Evolutionary conservation across 2,888 invertebrate genomes (phyloP), one percentile per base, ranked within the genome.

Genomic region (Formica aserva): DNA sequence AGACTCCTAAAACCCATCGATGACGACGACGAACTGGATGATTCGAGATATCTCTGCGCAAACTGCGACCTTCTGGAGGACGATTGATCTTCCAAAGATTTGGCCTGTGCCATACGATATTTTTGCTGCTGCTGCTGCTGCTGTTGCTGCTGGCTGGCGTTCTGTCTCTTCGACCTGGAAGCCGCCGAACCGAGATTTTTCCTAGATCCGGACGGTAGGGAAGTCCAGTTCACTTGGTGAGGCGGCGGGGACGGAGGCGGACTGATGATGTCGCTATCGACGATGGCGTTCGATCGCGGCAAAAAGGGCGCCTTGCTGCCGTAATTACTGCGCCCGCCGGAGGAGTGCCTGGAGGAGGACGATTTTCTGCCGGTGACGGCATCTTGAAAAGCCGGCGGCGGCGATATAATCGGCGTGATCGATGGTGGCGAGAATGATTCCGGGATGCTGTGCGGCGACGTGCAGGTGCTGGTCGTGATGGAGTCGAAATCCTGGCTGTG

Each of bases 381-480:
- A 88, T 97, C 97, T 92, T 97, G 97, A 92, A 97, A 97, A 13
- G 97, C 97, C 13, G 96, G 97, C 0, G 97, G 97, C 13, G 97
- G 97, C 22, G 97, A 97, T 67, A 97, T 96, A 84, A 97, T 97
- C 9, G 97, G 97, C 0, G 97, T 97, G 18, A 96, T 95, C n/a
- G 96, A 96, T 3, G 97, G 96, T 48, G 96, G 96, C 0, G 96
- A 96, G 65, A 95, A 94, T 0, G 95, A 95, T 84, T 95, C 95
- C 0, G 95, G 94, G 9, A 95, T 94, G 63, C 92, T 93, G 83
- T 93, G 93, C 1, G 94, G 93, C 15, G 95, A 95, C 2, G 95
- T 95, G 65, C 95, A 94, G n/a, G 94, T 90, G 83, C 92, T 93
- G 8, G 91, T 87, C 13, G 86, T 91, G 4, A 93, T 92, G n/a